Conservation (phyloP, 1,140 invertebrate genomes). For the Cherax quadricarinatus region DNA sequence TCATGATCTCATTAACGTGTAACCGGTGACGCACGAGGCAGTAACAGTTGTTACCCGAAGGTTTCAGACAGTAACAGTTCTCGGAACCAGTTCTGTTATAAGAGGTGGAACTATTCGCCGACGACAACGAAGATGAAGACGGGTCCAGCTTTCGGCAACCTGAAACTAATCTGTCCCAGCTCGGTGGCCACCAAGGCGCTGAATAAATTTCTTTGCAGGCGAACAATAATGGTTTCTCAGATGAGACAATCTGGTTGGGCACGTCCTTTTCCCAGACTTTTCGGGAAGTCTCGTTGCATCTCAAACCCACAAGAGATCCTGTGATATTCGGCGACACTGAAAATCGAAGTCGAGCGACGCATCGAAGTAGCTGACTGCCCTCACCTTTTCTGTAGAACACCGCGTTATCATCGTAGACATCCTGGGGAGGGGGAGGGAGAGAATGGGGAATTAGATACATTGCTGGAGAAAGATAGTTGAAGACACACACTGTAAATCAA, state of each 20-base stretch:
- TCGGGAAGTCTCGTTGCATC: conserved; percentile 14
- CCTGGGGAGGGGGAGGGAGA: background rate
- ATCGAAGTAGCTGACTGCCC: conserved; percentile 17
- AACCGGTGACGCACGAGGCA: background rate
- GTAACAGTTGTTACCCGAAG: background rate
- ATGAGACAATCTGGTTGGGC: background rate
- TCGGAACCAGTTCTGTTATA: background rate
- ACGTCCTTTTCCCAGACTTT: background rate
- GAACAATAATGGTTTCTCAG: background rate
- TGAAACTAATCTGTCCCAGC: conserved; percentile 39
- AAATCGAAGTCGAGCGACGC: conserved; percentile 49
- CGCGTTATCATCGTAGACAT: conserved; percentile 38
- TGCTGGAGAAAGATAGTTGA: background rate
- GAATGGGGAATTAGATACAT: background rate
- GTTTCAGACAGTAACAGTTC: background rate
- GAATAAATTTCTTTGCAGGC: conserved; percentile 38
- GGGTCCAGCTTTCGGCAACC: conserved; percentile 13
- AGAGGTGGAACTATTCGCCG: background rate
- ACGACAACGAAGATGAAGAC: conserved; percentile 28
- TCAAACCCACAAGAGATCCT: conserved; percentile 26
- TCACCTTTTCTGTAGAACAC: conserved; percentile 48
- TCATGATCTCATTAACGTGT: background rate
- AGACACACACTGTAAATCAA: background rate
- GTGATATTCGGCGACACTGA: conserved; percentile 7
- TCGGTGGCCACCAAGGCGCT: conserved; percentile 59